These are phyloP conservation scores for Plecotus auritus DNA, from an alignment of 2,113 vertebrate species.

Conservation along the genomic window DNA sequence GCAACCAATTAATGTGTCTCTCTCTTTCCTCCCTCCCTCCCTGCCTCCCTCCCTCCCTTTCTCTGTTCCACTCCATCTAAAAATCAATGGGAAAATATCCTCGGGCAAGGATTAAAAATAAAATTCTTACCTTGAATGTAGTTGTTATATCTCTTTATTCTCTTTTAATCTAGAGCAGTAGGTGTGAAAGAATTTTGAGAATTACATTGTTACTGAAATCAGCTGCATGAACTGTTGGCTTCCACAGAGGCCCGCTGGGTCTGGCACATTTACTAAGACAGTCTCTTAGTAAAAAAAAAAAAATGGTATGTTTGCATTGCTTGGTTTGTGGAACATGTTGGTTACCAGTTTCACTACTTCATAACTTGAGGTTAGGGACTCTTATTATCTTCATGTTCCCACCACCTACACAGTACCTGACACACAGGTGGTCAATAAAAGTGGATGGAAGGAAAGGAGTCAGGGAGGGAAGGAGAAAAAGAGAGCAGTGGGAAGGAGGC, in stretches of 20 bases:
- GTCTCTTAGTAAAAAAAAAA: too few species aligned
- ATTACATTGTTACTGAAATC: not conserved
- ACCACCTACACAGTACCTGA: not conserved
- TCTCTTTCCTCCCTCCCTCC: not conserved
- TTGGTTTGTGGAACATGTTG: not conserved
- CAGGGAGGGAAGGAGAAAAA: not conserved
- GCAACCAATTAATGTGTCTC: not conserved
- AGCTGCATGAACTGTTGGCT: not conserved
- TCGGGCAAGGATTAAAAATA: not conserved
- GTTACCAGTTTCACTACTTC: not conserved
- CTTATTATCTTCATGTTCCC: not conserved
- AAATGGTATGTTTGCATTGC: not conserved
- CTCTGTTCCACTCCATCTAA: not conserved
- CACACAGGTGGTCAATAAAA: not conserved
- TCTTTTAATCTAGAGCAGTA: not conserved
- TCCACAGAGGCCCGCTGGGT: not conserved
- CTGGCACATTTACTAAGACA: not conserved
- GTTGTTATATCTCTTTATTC: not conserved
- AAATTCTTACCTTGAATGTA: not conserved
- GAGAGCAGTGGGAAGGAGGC: not conserved
- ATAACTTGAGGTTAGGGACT: not conserved
- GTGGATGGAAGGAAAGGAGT: not conserved
- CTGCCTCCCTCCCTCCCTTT: not conserved
- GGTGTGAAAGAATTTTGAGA: not conserved
- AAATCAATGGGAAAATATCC: not conserved